A percentile compares a stretch with the other conserved stretches of the same genome.
These are phyloP conservation scores for Caenorhabditis tropicalis DNA, from an alignment of 1,140 invertebrate genomes.

Conservation along the genomic window DNA sequence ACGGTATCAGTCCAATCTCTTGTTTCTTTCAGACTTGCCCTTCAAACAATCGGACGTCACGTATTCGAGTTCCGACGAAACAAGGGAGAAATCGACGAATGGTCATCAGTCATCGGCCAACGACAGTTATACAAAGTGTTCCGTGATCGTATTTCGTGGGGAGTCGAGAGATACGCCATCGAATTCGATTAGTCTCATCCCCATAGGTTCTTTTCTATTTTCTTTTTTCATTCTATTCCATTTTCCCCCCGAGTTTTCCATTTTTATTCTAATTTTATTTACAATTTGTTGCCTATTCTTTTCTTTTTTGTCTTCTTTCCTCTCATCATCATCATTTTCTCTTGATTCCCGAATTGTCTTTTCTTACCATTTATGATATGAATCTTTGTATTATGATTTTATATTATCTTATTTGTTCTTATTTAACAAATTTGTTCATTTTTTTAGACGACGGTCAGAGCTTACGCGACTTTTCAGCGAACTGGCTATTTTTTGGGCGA, in stretches of 20 bases:
- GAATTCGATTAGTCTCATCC: neutral
- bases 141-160: slow-evolving; percentile 21
- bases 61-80: neutral
- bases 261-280: neutral
- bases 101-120: neutral
- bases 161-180: neutral
- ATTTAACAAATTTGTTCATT: no score
- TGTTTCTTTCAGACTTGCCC: slow-evolving; percentile 15
- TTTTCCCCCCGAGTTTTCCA: neutral
- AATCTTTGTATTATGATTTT: no score
- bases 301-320: neutral
- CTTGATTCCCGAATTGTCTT: neutral
- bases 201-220: neutral
- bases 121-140: neutral
- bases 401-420: no score
- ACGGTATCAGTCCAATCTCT: no score
- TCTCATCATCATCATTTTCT: neutral
- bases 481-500: no score
- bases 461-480: no score
- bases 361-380: slow-evolving; percentile 3
- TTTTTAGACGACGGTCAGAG: no score
- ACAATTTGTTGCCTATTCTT: slow-evolving; percentile 10
- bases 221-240: neutral
- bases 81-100: neutral
- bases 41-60: neutral